phyloP scores from a whole-genome alignment of 2,113 vertebrate species.

The Sinocyclocheilus anophthalmus region DNA sequence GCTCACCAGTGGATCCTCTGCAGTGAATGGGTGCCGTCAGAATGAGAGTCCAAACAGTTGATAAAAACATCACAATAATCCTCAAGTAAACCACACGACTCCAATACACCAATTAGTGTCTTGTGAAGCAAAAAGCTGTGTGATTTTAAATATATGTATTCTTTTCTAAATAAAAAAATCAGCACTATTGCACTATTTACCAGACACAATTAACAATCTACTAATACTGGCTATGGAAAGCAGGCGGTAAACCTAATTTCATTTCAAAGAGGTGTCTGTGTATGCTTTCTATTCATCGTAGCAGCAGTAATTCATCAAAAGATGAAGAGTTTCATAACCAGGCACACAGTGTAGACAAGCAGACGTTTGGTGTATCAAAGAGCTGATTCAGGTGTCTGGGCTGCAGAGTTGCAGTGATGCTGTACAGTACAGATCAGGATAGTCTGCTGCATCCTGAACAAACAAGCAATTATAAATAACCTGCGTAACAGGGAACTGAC shows the following conservation, averaged over 20 bases:
- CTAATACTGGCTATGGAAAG: neutral
- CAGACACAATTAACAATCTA: neutral
- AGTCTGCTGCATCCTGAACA: neutral
- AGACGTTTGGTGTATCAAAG: slow-evolving; percentile 7
- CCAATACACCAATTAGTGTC: no score
- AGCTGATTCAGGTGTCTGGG: neutral
- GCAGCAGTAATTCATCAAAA: neutral
- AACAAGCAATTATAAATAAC: neutral
- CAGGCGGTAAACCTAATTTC: neutral
- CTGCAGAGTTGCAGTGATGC: neutral
- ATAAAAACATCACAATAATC: no score
- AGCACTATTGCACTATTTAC: neutral
- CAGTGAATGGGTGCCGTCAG: no score
- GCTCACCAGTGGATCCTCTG: no score
- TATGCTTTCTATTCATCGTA: slow-evolving; percentile 7
- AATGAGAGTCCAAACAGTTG: no score
- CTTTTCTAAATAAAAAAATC: neutral
- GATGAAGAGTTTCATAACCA: neutral
- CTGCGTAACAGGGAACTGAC: neutral
- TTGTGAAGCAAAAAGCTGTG: no score
- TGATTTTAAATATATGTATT: no score
- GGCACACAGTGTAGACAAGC: neutral
- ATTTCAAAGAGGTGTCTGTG: slow-evolving; percentile 21
- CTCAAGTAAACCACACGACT: no score
- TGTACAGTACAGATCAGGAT: neutral